Percentiles rank a stretch among this genome's conserved stretches.
phyloP scores from a whole-genome alignment of 2,888 invertebrate species.

The Heteropelma amictum region DNA sequence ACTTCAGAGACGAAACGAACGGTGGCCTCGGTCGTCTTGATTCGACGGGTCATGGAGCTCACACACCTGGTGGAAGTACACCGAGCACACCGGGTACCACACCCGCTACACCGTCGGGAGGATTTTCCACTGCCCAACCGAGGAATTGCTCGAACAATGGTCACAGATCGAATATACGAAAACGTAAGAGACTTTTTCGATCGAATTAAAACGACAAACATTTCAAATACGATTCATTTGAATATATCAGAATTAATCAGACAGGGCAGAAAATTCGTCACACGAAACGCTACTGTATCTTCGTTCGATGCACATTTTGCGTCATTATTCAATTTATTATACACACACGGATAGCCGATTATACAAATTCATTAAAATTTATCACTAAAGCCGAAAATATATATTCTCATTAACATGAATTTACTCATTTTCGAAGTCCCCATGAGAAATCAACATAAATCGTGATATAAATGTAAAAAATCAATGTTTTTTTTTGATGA shows the following conservation, averaged over 20 bases:
- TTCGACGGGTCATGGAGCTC: constrained; percentile 77
- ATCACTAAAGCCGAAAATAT: too few species aligned
- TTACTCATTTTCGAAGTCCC: not conserved
- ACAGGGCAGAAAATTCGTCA: too few species aligned
- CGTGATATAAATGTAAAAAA: not conserved
- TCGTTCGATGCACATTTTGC: too few species aligned
- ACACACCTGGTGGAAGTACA: constrained; percentile 79
- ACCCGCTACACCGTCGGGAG: constrained; percentile 72
- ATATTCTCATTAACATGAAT: too few species aligned
- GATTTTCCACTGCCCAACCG: constrained; percentile 75
- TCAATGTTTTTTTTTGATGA: not conserved
- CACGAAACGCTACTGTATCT: too few species aligned
- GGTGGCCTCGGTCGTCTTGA: constrained; percentile 81
- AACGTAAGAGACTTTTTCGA: constrained; percentile 78
- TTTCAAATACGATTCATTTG: not conserved
- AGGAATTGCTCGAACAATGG: constrained; percentile 76
- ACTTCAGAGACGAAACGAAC: constrained; percentile 91
- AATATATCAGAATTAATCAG: too few species aligned
- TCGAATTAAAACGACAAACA: not conserved
- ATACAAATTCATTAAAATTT: too few species aligned
- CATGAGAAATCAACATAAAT: not conserved
- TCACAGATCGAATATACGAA: constrained; percentile 78
- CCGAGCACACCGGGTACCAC: constrained; percentile 82
- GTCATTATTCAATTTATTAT: too few species aligned
- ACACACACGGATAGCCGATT: too few species aligned